These are phyloP conservation scores for Spisula solida DNA, from an alignment of 2,888 invertebrate genomes.

Conservation along the genomic window DNA sequence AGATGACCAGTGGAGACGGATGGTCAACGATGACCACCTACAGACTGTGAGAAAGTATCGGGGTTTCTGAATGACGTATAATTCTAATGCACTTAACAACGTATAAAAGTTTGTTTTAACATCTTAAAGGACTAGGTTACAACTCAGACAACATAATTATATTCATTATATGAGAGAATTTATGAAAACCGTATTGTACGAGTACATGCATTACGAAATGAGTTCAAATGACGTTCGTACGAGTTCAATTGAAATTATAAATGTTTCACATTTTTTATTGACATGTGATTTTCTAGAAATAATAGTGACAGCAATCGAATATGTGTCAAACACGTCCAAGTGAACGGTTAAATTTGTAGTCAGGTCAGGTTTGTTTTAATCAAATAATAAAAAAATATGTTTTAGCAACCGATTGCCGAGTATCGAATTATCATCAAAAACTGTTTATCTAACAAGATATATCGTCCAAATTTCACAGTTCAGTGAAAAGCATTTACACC, in stretches of 20 bases:
- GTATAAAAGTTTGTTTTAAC: background rate
- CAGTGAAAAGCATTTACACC: slow-evolving; percentile 15
- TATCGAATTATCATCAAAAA: background rate
- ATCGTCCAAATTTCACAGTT: slow-evolving; percentile 13
- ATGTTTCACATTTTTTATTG: too few relatives aligned
- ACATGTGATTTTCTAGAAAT: too few relatives aligned
- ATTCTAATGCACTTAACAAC: background rate
- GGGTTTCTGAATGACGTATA: background rate
- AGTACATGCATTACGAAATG: too few relatives aligned
- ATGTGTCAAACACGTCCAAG: background rate
- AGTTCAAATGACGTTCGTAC: too few relatives aligned
- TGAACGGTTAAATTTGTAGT: background rate
- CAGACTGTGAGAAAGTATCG: slow-evolving; percentile 41
- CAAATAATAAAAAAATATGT: background rate
- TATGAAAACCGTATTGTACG: too few relatives aligned
- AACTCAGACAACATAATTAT: background rate
- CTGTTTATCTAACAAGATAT: background rate
- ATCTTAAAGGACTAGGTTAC: background rate
- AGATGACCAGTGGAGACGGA: slow-evolving; percentile 26
- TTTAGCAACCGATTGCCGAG: background rate
- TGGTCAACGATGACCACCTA: slow-evolving; percentile 40
- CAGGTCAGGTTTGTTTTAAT: background rate
- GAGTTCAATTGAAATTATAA: too few relatives aligned
- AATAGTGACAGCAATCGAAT: too few relatives aligned
- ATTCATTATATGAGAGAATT: too few relatives aligned